A percentile compares a stretch with the other conserved stretches of the same genome.
phyloP scores from a whole-genome alignment of 2,888 invertebrate species.

The Boloria euphrosyne region DNA sequence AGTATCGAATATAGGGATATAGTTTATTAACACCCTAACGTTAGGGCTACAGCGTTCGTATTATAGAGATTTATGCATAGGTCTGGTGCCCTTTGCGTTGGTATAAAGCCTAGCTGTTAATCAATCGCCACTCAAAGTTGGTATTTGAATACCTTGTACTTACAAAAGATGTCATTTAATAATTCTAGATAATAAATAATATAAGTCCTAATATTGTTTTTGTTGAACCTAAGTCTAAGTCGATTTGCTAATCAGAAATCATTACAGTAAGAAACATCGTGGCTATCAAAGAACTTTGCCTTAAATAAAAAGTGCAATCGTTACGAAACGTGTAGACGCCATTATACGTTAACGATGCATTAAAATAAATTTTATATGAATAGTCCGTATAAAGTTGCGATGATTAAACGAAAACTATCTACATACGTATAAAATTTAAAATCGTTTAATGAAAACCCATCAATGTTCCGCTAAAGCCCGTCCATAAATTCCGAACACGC shows the following conservation, averaged over 20 bases:
- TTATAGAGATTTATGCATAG: conserved; percentile 13
- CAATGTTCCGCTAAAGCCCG: conserved; percentile 54
- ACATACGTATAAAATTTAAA: conserved; percentile 44
- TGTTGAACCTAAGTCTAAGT: conserved; percentile 9
- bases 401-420: conserved; percentile 34
- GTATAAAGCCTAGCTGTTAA: conserved; percentile 14
- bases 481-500: conserved; percentile 62
- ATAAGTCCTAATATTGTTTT: conserved; percentile 16
- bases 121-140: conserved; percentile 15
- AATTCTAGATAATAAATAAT: conserved; percentile 6
- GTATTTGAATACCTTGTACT: conserved; percentile 18
- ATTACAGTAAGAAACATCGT: conserved; percentile 22
- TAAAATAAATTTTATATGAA: conserved; percentile 18
- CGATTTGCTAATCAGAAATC: conserved; percentile 20
- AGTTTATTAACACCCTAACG: conserved; percentile 33
- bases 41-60: conserved; percentile 21
- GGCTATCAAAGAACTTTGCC: not conserved
- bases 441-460: conserved; percentile 54
- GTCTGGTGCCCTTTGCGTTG: conserved; percentile 17
- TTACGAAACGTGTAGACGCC: conserved; percentile 23
- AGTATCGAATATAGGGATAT: conserved; percentile 30
- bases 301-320: conserved; percentile 20
- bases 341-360: conserved; percentile 37
- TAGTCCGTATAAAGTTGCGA: conserved; percentile 21
- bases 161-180: conserved; percentile 15